Base-by-base conservation (phyloP, 1,140 invertebrate species). In the Mycetomoellerius zeteki region DNA sequence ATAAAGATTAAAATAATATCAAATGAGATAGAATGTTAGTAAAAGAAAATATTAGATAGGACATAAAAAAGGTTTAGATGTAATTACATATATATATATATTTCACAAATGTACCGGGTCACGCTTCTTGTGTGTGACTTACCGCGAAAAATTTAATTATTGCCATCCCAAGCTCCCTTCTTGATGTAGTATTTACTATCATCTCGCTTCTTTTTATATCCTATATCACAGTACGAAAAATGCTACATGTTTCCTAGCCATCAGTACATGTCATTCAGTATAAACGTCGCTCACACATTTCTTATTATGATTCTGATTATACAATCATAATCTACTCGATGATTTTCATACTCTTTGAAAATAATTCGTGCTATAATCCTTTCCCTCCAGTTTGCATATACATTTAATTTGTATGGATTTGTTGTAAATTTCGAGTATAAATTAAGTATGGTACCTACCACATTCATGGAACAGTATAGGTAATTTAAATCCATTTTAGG, bases 151-250 rank as follows among this genome's bases (percentile, higher is more conserved):
- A 82, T 84, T 54, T 69, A 87, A 90, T 89, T 84, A 89, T 87
- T 90, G 65, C 88, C 75, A 84, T 60, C 14, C 56, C 50, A 24
- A 82, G 27, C 33, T 82, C 33, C 16, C 50, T 52, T 60, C 21
- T 65, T n/a, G 21, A 10, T 78, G 50, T 69, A 33, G 8, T 86
- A 75, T 47, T 67, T 58, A 82, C 58, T 71, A 89, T 82, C 71
- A 67, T 88, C 43, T 56, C 43, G 80, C 52, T 77, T 86, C 16
- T 54, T 72, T 67, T 84, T 84, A 75, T 90, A 90, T 76, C 71
- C 88, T 93, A 93, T 93, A 95, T 95, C 94, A 95, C 94, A 94
- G 94, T 93, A 91, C 82, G 87, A 92, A 90, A 93, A 93, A 93
- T 93, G 93, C 92, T 93, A 93, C 90, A 91, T 86, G 91, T 93